Conservation (phyloP, 2,888 invertebrate genomes). For the Scelioninae gen. 1 region DNA sequence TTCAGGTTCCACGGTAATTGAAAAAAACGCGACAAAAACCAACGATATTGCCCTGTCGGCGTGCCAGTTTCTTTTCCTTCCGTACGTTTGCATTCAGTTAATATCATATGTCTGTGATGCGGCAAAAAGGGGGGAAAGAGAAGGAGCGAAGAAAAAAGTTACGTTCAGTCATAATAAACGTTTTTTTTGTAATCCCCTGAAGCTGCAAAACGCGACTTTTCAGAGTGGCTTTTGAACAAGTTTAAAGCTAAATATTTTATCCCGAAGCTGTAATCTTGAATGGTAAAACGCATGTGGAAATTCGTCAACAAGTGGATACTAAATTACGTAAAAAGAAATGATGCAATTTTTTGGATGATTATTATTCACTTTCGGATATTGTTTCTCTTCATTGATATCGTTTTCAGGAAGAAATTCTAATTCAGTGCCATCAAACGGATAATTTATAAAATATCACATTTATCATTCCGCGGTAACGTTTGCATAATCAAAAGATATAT, state of each 20-base stretch:
- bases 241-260: background rate
- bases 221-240: slow-evolving; percentile 6
- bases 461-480: slow-evolving; percentile 23
- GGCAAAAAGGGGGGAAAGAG: background rate
- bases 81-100: slow-evolving; percentile 52
- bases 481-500: slow-evolving; percentile 50
- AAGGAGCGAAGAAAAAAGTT: slow-evolving; percentile 21
- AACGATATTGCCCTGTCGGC: slow-evolving; percentile 56
- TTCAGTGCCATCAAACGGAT: slow-evolving; percentile 17
- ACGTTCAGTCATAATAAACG: slow-evolving; percentile 33
- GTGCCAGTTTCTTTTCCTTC: slow-evolving; percentile 48
- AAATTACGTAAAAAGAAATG: no score
- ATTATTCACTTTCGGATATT: no score
- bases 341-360: no score
- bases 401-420: slow-evolving; percentile 8
- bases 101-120: slow-evolving; percentile 22
- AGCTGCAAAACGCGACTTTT: slow-evolving; percentile 2
- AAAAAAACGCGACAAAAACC: slow-evolving; percentile 56
- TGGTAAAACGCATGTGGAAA: background rate
- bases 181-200: slow-evolving; percentile 9
- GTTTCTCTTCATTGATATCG: background rate
- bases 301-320: no score
- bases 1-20: slow-evolving; percentile 52
- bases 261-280: background rate
- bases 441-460: slow-evolving; percentile 43